Percentiles rank a stretch among this genome's conserved stretches.
phyloP scores from a whole-genome alignment of 2,797 vertebrate species.

The Leuciscus waleckii region DNA sequence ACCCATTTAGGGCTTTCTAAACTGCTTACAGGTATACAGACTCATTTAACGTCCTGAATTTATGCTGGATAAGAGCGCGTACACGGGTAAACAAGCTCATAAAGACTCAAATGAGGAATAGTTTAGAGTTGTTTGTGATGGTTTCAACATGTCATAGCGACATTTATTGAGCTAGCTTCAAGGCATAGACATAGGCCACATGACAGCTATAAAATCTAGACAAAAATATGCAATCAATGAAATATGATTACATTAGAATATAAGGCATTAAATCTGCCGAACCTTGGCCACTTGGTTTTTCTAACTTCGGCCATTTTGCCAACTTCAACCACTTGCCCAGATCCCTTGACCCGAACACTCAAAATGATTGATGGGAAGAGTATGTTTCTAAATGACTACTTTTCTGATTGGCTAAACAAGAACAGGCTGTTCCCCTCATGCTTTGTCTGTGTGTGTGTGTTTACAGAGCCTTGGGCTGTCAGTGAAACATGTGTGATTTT shows the following conservation, averaged over 20 bases:
- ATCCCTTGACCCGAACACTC: not conserved
- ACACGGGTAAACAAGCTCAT: conserved; percentile 25
- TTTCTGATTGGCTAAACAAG: conserved; percentile 4
- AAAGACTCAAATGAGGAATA: conserved; percentile 29
- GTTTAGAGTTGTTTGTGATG: not conserved
- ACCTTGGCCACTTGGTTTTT: not conserved
- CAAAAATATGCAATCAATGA: not conserved
- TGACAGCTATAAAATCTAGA: not conserved
- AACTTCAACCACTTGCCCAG: not conserved
- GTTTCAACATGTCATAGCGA: conserved; percentile 15
- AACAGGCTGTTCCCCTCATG: not conserved
- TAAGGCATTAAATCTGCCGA: not conserved
- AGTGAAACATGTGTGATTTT: not conserved
- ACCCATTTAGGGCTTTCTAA: conserved; percentile 15
- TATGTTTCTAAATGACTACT: not conserved
- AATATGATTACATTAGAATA: not conserved
- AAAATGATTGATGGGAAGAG: not conserved
- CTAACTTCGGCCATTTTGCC: not conserved
- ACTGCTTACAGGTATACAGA: conserved; percentile 42
- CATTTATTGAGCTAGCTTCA: not conserved
- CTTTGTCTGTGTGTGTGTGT: not conserved
- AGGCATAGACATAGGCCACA: not conserved
- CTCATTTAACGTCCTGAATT: conserved; percentile 12
- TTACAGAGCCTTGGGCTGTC: conserved; percentile 28
- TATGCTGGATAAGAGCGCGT: not conserved